Evolutionary conservation across 2,888 invertebrate species (phyloP), one percentile per base, ranked within the genome.

Genomic region (Notocelia uddmanniana): DNA sequence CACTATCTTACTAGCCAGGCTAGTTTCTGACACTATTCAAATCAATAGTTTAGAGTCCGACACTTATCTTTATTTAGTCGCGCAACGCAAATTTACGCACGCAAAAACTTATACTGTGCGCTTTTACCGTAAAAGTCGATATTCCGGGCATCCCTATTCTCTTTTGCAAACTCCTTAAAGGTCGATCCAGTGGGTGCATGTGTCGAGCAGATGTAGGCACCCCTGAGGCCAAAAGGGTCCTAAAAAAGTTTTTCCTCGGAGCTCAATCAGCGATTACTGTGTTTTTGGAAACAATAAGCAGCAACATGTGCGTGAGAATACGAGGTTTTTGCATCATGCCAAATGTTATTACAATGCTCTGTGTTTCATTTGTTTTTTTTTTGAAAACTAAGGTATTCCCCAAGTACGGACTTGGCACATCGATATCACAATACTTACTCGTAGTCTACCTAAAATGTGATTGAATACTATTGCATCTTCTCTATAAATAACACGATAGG

Each of bases 131-230:
- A 52, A 50, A 3, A 54, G 31, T 58, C 70, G 64, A 66, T 18
- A 59, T 18, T 19, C 48, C 15, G 23, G 45, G 34, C 66, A 83
- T 73, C 90, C 79, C 86, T 85, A 84, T 74, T 75, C 74, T 79
- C 84, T 87, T 88, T 90, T 85, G 91, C 89, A 76, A 89, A 86
- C 80, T 85, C 76, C 82, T 85, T 82, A 87, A 85, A 87, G 82
- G 86, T 86, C 85, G 84, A 82, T 81, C 87, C 85, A 85, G 84
- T 83, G 86, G 86, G 82, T 86, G 87, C 92, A 93, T 84, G 82
- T 92, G 92, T 84, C 78, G 78, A 83, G 79, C 92, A 92, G 91
- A 92, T 93, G 92, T 85, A 88, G 79, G 78, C 76, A 82, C 81
- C 84, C 83, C 80, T 77, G 81, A 82, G 75, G 76, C 82, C 80